Percentiles rank a stretch among this genome's conserved stretches.
phyloP scores from a whole-genome alignment of 2,113 vertebrate species.

The Laticauda colubrina region DNA sequence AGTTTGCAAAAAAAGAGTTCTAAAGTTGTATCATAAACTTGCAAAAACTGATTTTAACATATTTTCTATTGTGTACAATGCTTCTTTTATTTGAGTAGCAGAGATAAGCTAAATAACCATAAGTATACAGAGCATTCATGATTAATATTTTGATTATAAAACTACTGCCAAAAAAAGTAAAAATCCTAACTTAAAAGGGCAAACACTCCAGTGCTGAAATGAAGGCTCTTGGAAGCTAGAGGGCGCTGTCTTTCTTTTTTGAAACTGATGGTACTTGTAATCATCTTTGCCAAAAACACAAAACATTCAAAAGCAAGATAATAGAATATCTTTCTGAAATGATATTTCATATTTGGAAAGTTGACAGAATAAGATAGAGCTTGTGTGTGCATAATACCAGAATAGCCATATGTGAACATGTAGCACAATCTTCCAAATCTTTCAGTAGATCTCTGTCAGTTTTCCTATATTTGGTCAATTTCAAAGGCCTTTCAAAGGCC shows the following conservation, averaged over 20 bases:
- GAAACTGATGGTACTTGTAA: slow-evolving; percentile 14
- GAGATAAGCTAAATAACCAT: not conserved
- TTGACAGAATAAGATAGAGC: not conserved
- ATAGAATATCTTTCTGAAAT: not conserved
- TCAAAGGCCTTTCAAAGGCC: not conserved
- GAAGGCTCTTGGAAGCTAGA: slow-evolving; percentile 62
- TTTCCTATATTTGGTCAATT: not conserved
- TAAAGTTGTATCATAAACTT: slow-evolving; percentile 8
- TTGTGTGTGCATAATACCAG: not conserved
- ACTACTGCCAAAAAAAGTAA: slow-evolving; percentile 64
- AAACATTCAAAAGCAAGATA: slow-evolving; percentile 43
- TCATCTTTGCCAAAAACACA: not conserved
- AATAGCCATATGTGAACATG: not conserved
- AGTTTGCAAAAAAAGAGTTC: not conserved
- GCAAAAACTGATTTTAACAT: not conserved
- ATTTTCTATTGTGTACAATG: not conserved
- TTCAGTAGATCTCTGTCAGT: not conserved
- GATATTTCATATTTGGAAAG: not conserved
- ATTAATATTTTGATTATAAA: slow-evolving; percentile 59
- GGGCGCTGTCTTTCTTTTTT: slow-evolving; percentile 66
- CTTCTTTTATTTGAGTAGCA: not conserved
- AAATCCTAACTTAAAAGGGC: slow-evolving; percentile 40
- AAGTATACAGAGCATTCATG: slow-evolving; percentile 53
- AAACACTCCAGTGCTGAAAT: not conserved
- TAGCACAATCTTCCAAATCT: not conserved